phyloP scores from a whole-genome alignment of 1,140 invertebrate genomes.

The Penaeus chinensis region DNA sequence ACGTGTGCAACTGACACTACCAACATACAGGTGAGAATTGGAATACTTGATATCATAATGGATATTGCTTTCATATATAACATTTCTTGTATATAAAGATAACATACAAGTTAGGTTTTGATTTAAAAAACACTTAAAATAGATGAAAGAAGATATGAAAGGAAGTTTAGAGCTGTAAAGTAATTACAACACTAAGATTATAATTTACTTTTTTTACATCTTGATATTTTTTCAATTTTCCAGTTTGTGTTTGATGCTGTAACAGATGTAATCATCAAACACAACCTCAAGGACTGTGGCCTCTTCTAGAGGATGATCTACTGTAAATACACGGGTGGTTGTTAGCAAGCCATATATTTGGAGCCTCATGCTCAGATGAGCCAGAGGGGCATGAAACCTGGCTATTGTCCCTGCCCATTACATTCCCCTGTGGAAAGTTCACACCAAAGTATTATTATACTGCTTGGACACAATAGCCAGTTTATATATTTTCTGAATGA shows the following conservation, averaged over 20 bases:
- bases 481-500: background rate
- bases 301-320: constrained; percentile 72
- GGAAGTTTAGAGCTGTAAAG: no score
- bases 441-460: constrained; percentile 50
- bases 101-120: no score
- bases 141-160: no score
- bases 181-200: no score
- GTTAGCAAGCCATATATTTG: background rate
- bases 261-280: constrained; percentile 93
- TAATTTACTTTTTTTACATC: background rate
- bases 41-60: background rate
- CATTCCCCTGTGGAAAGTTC: constrained; percentile 39
- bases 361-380: background rate
- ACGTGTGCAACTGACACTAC: constrained; percentile 93
- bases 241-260: constrained; percentile 92
- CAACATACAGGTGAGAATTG: constrained; percentile 76
- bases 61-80: background rate
- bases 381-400: no score
- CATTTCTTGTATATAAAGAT: background rate
- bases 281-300: constrained; percentile 93
- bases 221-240: constrained; percentile 5
- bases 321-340: background rate
- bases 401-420: background rate
- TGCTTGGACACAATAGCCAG: constrained; percentile 39
- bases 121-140: no score